Base-by-base conservation (phyloP, 2,888 invertebrate genomes). In the Phalera bucephala region DNA sequence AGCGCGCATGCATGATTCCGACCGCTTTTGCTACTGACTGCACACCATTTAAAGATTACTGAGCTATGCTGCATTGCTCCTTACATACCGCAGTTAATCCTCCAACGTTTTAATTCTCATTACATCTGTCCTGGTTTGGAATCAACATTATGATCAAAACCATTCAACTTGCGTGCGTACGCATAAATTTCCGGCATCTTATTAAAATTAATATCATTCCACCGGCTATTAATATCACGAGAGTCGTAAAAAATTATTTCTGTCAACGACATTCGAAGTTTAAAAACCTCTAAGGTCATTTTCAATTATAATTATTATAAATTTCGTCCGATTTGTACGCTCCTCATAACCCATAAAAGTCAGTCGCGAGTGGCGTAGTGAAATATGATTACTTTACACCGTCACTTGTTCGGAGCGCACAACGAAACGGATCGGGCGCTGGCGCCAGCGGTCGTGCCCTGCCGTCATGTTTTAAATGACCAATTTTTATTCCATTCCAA, bases 371-470 rank as follows among this genome's bases (percentile, higher is more conserved):
- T 80, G 82, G 72, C 68, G 64, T 60, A 71, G 70, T 83, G 77
- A 83, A 80, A 79, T 83, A 83, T 83, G 79, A 75, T 83, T 78
- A 80, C 80, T 76, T 73, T 59, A 61, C 56, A 45, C 51, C 64
- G 59, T 71, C 66, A 71, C 70, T 70, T 65, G 65, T 51, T 50
- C 47, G 53, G 48, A 44, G 38, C 25, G 60, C 58, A 60, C 66
- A 72, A 74, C 68, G 68, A 71, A 70, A 72, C 64, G 55, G n/a
- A 64, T 43, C 44, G 36, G 39, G 61, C 60, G 56, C 63, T 54
- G 84, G 85, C 83, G 85, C 84, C 85, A 71, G 76, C 77, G 77
- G 75, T 74, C 81, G 76, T 78, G 72, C 60, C 58, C 56, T 48
- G 54, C 57, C 62, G 56, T 64, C 64, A 59, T 63, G 64, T 69